A percentile compares a stretch with the other conserved stretches of the same genome.
phyloP scores from a whole-genome alignment of 2,888 invertebrate species.

The Phortica magna region DNA sequence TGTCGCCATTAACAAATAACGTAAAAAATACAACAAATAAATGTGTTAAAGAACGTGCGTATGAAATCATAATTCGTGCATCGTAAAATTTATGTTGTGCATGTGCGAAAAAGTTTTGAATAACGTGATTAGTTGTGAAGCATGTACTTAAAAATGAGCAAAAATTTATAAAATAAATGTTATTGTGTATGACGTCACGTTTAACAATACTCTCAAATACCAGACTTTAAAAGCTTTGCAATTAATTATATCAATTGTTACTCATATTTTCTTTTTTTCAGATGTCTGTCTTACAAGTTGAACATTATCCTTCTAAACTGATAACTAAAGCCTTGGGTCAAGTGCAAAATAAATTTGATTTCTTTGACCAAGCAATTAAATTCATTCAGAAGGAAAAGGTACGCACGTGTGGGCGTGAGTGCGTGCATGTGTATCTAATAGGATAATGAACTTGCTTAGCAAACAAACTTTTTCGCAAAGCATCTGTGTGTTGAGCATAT shows the following conservation, averaged over 20 bases:
- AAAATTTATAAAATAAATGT: slow-evolving; percentile 54
- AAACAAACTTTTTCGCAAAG: slow-evolving; percentile 53
- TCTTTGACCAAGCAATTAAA: slow-evolving; percentile 70
- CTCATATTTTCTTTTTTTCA: slow-evolving; percentile 51
- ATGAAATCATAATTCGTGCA: slow-evolving; percentile 71
- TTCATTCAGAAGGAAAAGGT: slow-evolving; percentile 77
- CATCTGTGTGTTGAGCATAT: slow-evolving; percentile 61
- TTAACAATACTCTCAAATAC: too few species aligned
- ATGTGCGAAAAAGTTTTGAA: slow-evolving; percentile 54
- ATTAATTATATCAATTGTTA: background rate
- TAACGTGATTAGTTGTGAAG: slow-evolving; percentile 61
- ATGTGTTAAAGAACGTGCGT: slow-evolving; percentile 59
- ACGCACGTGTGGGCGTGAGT: slow-evolving; percentile 50
- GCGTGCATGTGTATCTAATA: slow-evolving; percentile 31
- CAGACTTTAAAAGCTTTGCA: background rate
- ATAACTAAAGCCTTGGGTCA: slow-evolving; percentile 74
- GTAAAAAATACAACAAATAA: background rate
- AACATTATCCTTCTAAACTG: slow-evolving; percentile 74
- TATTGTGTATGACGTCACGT: background rate
- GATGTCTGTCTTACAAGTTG: slow-evolving; percentile 72
- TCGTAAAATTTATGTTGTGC: slow-evolving; percentile 64
- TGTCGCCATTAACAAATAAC: slow-evolving; percentile 45
- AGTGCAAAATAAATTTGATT: slow-evolving; percentile 65
- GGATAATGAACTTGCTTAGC: slow-evolving; percentile 35
- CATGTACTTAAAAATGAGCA: too few species aligned